Percentiles rank a stretch among this genome's conserved stretches.
Conservation (phyloP, 1,140 invertebrate species). For the Venturia canescens region DNA sequence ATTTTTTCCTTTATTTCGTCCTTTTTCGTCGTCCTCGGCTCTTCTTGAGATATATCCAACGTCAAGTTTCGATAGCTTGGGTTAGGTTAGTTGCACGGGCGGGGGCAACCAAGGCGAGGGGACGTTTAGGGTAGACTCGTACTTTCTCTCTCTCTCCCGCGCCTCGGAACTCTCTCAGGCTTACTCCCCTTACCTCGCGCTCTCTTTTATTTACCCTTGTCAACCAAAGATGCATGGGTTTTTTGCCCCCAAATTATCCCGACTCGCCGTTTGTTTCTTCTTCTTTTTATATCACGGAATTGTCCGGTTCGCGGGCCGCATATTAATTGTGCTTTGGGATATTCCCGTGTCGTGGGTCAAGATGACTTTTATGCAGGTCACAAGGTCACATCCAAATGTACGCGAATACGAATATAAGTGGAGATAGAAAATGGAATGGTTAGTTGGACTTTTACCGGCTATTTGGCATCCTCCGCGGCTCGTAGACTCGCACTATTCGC, state of each 20-base stretch:
- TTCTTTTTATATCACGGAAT: not conserved
- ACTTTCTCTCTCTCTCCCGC: not conserved
- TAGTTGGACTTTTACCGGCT: too few relatives aligned
- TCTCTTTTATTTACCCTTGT: slow-evolving; percentile 4
- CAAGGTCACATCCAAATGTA: not conserved
- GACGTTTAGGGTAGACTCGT: slow-evolving; percentile 30
- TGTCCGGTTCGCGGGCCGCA: not conserved
- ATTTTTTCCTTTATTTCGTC: not conserved
- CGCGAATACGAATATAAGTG: too few relatives aligned
- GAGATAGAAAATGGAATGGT: too few relatives aligned
- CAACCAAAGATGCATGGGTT: slow-evolving; percentile 2
- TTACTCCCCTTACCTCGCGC: not conserved
- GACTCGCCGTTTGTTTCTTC: not conserved
- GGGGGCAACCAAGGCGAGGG: not conserved
- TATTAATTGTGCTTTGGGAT: not conserved
- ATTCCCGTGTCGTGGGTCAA: not conserved
- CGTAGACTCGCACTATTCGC: too few relatives aligned
- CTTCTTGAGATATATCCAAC: slow-evolving; percentile 2
- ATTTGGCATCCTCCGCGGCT: too few relatives aligned
- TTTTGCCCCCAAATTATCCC: not conserved
- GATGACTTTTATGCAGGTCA: not conserved
- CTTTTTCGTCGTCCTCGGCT: not conserved
- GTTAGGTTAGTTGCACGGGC: slow-evolving; percentile 30
- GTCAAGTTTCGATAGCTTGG: slow-evolving; percentile 37
- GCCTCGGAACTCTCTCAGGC: not conserved